Evolutionary conservation across 2,888 invertebrate genomes (phyloP).

Genomic region (Ormia ochracea): DNA sequence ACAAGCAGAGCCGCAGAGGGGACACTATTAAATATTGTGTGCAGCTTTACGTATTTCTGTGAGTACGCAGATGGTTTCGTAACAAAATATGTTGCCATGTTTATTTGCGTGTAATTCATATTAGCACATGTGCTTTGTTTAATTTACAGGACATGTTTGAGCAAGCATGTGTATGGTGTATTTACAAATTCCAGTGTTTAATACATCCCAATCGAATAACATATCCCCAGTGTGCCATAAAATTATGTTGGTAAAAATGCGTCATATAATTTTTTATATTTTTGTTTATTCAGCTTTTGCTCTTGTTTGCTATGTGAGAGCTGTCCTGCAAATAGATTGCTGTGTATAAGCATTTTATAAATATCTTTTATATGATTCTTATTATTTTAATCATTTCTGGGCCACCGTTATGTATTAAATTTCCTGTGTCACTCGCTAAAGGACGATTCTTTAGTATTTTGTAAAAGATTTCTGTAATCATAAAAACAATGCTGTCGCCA

Average conservation of each 20-base stretch:
- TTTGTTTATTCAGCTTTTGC: constrained; percentile 10
- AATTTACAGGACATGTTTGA: no score
- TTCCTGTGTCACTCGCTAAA: no score
- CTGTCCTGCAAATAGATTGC: not conserved
- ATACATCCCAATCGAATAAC: constrained; percentile 11
- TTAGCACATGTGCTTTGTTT: constrained; percentile 18
- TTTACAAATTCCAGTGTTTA: constrained; percentile 13
- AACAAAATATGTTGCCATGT: not conserved
- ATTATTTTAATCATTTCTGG: no score
- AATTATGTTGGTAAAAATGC: constrained; percentile 50
- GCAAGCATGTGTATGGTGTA: not conserved
- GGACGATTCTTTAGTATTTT: no score
- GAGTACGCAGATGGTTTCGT: no score
- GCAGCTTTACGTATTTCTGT: no score
- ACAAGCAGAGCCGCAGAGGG: no score
- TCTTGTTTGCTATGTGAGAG: constrained; percentile 12
- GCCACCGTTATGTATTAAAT: no score
- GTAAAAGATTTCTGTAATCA: no score
- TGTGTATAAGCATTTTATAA: constrained; percentile 6
- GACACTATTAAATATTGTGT: no score
- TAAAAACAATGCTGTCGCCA: no score
- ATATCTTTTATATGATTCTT: constrained; percentile 12
- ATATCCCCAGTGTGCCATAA: constrained; percentile 54
- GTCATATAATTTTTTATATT: constrained; percentile 7
- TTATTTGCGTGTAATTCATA: not conserved